A percentile compares a stretch with the other conserved stretches of the same genome.
Conservation (phyloP, 2,113 vertebrate genomes). For the Eublepharis macularius region DNA sequence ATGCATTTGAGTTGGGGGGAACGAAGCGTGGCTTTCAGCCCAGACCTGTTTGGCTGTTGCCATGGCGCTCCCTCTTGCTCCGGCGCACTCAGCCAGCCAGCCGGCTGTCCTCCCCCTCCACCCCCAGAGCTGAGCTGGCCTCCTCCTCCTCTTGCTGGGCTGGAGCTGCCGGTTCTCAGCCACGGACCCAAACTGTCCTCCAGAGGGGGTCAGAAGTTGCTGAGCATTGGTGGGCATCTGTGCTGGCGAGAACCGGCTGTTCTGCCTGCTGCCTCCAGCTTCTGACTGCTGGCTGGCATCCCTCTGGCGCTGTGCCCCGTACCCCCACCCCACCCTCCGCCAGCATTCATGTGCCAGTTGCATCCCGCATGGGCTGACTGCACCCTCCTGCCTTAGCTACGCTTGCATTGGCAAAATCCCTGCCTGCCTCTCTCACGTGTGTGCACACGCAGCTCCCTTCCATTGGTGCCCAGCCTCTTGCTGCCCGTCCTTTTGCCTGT, state of each 20-base stretch:
- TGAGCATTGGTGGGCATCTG: neutral
- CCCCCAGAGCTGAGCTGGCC: neutral
- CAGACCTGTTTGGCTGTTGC: slow-evolving; percentile 34
- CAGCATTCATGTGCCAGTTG: neutral
- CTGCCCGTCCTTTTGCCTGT: too few relatives aligned
- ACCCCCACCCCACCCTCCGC: too few relatives aligned
- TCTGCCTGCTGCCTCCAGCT: neutral
- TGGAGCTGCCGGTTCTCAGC: neutral
- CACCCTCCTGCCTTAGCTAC: neutral
- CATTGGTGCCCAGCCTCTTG: neutral
- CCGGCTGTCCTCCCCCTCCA: neutral
- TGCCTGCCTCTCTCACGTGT: neutral
- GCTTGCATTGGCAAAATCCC: neutral
- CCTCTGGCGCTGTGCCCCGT: neutral
- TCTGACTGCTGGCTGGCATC: neutral
- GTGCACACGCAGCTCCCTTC: too few relatives aligned
- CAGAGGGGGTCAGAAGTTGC: neutral
- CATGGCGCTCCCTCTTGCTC: slow-evolving; percentile 40
- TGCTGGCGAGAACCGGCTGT: neutral
- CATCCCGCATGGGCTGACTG: neutral
- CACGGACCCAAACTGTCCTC: neutral
- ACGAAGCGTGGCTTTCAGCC: neutral
- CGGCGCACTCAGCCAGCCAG: slow-evolving; percentile 1
- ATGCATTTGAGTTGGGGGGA: neutral
- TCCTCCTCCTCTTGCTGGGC: too few relatives aligned